Base-by-base conservation (phyloP, 2,797 vertebrate genomes). In the Hylomyscus alleni region DNA sequence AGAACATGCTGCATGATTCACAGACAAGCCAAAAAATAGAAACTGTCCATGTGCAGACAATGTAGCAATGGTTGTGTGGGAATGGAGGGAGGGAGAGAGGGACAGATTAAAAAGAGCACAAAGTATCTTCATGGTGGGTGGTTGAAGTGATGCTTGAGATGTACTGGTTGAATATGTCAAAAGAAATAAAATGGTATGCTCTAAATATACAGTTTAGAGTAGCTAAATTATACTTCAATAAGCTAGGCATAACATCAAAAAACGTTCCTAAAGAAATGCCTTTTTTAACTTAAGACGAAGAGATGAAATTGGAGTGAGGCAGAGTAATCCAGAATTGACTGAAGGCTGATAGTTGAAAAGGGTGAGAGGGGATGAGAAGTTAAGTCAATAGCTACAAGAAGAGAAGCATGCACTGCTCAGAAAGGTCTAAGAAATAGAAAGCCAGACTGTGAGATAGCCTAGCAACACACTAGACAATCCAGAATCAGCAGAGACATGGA, bases 21-120 rank as follows among this genome's bases (percentile, higher is more conserved):
- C 58, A 75, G 86, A 60, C 44, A 81, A 87, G 52, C 58, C 40
- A 90, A 29, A 93, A 96, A 91, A 78, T 69, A 62, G 19, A 65
- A 84, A 52, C 17, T 75, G 3, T 67, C 15, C 34, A 5, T 0
- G 47, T 3, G 85, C 15, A 89, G 50, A 58, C 56, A 81, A 54
- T 3, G 78, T 52, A 76, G 17, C 12, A 75, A 17, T 81, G 76
- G 20, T 19, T 89, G 65, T 26, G 20, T 90, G 31, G 75, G 29
- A 22, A 31, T n/a, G 22, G 37, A n/a, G 47, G 40, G 0, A 9
- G 40, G 17, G 47, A 81, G 19, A 34, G 47, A 90, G 24, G 24
- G 75, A n/a, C 73, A 12, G 60, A 47, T 58, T 83, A 29, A 82
- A 93, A 92, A 50, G 56, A 13, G 6, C 37, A 58, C 8, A 52